These are phyloP conservation scores for Ginglymostoma cirratum DNA, from an alignment of 2,113 vertebrate genomes.

Conservation along the genomic window DNA sequence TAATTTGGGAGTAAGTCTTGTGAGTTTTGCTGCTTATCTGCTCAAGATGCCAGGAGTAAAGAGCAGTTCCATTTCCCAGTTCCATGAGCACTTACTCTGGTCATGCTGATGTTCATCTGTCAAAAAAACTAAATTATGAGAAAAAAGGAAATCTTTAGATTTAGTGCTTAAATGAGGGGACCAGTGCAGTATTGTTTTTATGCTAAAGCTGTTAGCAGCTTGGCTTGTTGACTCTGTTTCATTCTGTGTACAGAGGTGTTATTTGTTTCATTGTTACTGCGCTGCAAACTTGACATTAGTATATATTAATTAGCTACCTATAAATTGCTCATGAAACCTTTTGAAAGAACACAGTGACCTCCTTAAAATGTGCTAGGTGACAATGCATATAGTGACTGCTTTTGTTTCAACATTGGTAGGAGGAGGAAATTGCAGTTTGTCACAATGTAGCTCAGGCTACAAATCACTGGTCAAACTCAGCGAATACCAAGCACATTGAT, in stretches of 20 bases:
- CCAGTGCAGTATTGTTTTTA: background rate
- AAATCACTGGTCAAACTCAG: background rate
- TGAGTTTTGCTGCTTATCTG: background rate
- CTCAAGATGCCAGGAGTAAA: background rate
- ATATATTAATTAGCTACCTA: background rate
- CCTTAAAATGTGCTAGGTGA: background rate
- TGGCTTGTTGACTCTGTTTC: background rate
- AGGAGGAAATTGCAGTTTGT: background rate
- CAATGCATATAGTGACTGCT: background rate
- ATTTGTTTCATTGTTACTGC: background rate
- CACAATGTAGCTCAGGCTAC: background rate
- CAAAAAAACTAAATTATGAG: background rate
- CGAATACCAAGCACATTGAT: background rate
- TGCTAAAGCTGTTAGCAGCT: background rate
- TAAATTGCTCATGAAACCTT: background rate
- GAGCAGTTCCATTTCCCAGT: background rate
- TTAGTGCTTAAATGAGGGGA: background rate
- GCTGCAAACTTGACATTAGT: background rate
- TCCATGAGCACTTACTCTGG: background rate
- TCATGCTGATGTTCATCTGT: background rate
- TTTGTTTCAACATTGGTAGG: background rate
- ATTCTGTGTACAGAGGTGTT: background rate
- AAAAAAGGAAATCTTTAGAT: background rate
- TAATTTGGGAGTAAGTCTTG: background rate
- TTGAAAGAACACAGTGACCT: background rate